A percentile compares a stretch with the other conserved stretches of the same genome.
phyloP scores from a whole-genome alignment of 1,140 invertebrate species.

The Pogonus chalceus region DNA sequence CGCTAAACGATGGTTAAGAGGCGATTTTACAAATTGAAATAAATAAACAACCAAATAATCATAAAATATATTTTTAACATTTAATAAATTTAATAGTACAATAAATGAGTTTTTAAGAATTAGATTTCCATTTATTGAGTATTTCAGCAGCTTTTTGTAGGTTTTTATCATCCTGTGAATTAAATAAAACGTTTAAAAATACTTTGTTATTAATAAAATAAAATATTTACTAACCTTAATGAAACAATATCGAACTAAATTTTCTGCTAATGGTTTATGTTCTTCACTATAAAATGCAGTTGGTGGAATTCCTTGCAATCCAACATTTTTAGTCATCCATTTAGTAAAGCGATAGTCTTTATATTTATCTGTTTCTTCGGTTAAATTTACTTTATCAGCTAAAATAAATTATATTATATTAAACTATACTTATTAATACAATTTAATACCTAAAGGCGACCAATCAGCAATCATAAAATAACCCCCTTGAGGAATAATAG shows the following conservation, averaged over 20 bases:
- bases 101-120: neutral
- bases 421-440: constrained; percentile 2
- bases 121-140: constrained; percentile 47
- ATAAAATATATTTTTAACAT: neutral
- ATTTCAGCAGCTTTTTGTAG: constrained; percentile 56
- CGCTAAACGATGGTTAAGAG: constrained; percentile 53
- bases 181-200: constrained; percentile 15
- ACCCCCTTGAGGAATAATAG: constrained; percentile 89
- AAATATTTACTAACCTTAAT: constrained; percentile 61
- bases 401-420: constrained; percentile 17
- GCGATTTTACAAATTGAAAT: constrained; percentile 22
- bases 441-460: constrained; percentile 52
- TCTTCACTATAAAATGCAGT: constrained; percentile 82
- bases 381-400: constrained; percentile 52
- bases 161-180: constrained; percentile 62
- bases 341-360: constrained; percentile 90
- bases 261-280: constrained; percentile 77
- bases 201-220: constrained; percentile 10
- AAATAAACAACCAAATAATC: neutral
- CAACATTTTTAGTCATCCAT: constrained; percentile 90
- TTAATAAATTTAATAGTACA: neutral
- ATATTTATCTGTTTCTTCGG: constrained; percentile 54
- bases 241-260: constrained; percentile 87
- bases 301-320: constrained; percentile 87
- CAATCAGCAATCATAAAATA: constrained; percentile 96